These are phyloP conservation scores for Hyposmocoma kahamanoa DNA, from an alignment of 1,140 invertebrate species.

Conservation along the genomic window DNA sequence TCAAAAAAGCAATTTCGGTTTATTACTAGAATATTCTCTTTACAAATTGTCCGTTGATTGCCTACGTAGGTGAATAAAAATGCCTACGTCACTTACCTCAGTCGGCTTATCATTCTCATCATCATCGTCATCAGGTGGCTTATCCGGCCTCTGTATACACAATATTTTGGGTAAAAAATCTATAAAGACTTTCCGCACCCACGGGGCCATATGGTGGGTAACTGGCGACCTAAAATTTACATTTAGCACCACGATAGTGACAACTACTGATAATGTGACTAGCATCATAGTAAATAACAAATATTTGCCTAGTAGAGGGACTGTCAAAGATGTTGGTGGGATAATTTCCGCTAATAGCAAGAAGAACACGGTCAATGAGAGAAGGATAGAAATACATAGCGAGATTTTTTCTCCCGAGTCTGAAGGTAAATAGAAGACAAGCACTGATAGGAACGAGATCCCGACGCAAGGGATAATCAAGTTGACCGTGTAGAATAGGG, in stretches of 20 bases:
- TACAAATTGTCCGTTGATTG: no score
- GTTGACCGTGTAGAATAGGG: constrained; percentile 98
- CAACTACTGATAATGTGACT: constrained; percentile 97
- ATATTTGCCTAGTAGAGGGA: constrained; percentile 98
- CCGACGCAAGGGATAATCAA: constrained; percentile 97
- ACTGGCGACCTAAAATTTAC: constrained; percentile 99
- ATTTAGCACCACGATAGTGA: constrained; percentile 98
- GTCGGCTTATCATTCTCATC: constrained; percentile 79
- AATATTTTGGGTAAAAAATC: constrained; percentile 90
- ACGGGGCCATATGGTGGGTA: constrained; percentile 94
- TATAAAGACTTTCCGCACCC: constrained; percentile 92
- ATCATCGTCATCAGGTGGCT: constrained; percentile 78
- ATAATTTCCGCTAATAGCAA: constrained; percentile 98
- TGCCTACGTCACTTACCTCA: constrained; percentile 68
- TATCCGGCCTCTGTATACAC: constrained; percentile 88
- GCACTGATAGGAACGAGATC: constrained; percentile 96
- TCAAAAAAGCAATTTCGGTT: no score
- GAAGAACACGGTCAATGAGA: constrained; percentile 99
- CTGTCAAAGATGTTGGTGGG: constrained; percentile 98
- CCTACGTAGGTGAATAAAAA: no score
- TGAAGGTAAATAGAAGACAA: constrained; percentile 99
- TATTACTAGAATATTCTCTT: no score
- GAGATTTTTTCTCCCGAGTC: constrained; percentile 99
- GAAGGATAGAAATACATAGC: constrained; percentile 97
- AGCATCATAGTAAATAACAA: constrained; percentile 99